phyloP scores from a whole-genome alignment of 2,113 vertebrate species.

The Tragelaphus strepsiceros region DNA sequence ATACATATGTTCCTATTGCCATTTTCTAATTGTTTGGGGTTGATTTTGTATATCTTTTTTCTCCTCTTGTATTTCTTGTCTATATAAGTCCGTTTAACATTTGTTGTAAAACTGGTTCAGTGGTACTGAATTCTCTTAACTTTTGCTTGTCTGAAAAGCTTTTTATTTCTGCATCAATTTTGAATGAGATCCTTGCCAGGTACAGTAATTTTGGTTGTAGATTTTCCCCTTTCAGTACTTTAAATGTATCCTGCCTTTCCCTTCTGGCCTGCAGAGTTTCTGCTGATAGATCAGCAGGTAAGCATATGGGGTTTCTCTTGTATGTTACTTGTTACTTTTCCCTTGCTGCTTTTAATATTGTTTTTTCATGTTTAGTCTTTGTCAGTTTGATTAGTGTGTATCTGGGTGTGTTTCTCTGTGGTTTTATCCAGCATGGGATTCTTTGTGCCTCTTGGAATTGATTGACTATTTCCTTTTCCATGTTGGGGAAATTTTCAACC shows the following conservation, averaged over 20 bases:
- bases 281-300: neutral
- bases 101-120: neutral
- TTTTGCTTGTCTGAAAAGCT: neutral
- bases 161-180: neutral
- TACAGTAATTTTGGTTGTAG: neutral
- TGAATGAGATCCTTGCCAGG: neutral
- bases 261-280: neutral
- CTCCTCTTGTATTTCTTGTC: neutral
- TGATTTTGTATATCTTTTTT: neutral
- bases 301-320: neutral
- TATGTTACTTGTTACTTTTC: neutral
- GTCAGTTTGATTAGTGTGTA: neutral
- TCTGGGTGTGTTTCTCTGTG: neutral
- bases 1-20: neutral
- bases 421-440: neutral
- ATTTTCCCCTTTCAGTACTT: neutral
- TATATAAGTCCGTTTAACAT: neutral
- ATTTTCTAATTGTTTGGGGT: neutral
- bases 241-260: neutral
- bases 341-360: neutral
- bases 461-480: neutral
- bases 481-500: neutral
- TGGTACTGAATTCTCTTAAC: neutral
- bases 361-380: neutral
- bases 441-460: neutral